Evolutionary conservation across 1,140 invertebrate genomes (phyloP), one percentile per base, ranked within the genome.

Genomic region (Zaprionus ghesquierei): DNA sequence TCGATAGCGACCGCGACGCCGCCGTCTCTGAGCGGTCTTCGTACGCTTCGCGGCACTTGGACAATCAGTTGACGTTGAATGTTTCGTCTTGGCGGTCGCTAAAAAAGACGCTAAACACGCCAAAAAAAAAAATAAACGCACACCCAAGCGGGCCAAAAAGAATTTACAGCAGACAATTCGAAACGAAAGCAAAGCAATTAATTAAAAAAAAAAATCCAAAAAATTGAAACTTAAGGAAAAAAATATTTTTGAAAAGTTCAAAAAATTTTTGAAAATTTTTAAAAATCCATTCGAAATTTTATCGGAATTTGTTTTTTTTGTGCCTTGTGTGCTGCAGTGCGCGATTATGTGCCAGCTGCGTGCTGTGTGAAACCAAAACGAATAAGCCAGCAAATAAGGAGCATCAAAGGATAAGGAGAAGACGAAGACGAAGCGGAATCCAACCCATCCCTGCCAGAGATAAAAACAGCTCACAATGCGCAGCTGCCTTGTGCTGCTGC

Each of bases 21-120:
- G 38, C 25, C 61, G 33, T 70, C 71, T 81, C 71, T 79, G 70
- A 89, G 77, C 84, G 81, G 86, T 86, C 87, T 90, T 90, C 76
- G 86, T 69, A 69, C 75, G 81, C 56, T 90, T 75, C 78, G 72
- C 78, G 76, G 76, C 75, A 74, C 73, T 90, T 90, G 86, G 86
- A 77, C 86, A 86, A 82, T 90, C 86, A 90, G 86, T 90, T 90
- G 79, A 82, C 81, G 87, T 86, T 89, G 86, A 90, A 87, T 86
- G 81, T 89, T 87, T 72, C 86, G 86, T 86, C 86, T 90, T 86
- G 69, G 70, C 86, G 86, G 86, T 90, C 79, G 86, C 60, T 82
- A 50, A 69, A 76, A 69, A 46, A 70, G 49, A 62, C 79, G 84
- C 82, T 81, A 51, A 51, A 41, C n/a, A 41, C 35, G n/a, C 49